phyloP scores from a whole-genome alignment of 2,888 invertebrate species.

The Caprella mutica region DNA sequence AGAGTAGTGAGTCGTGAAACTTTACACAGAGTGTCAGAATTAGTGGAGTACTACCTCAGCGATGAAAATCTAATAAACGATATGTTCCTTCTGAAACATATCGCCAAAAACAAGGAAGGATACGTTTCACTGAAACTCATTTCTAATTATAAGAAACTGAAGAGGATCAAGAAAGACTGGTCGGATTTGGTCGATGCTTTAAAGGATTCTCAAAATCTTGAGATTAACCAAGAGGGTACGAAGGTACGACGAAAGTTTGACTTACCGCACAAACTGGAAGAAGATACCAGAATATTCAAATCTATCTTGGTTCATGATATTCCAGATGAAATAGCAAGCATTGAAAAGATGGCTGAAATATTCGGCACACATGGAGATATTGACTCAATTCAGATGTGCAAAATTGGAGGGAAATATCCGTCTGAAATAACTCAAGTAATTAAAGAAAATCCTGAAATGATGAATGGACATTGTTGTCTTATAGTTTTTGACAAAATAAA shows the following conservation, averaged over 20 bases:
- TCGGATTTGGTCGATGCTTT: conserved; percentile 79
- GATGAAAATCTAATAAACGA: conserved; percentile 91
- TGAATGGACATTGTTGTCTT: conserved; percentile 37
- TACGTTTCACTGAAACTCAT: conserved; percentile 88
- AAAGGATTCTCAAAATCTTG: conserved; percentile 58
- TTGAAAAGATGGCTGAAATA: conserved; percentile 81
- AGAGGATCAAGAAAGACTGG: conserved; percentile 88
- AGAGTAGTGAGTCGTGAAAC: conserved; percentile 13
- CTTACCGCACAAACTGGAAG: conserved; percentile 79
- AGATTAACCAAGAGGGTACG: conserved; percentile 80
- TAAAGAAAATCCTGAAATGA: conserved; percentile 77
- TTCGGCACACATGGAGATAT: conserved; percentile 83
- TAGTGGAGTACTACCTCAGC: conserved; percentile 87
- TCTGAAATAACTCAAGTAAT: conserved; percentile 82
- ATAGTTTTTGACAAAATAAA: conserved; percentile 42
- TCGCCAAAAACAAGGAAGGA: conserved; percentile 86
- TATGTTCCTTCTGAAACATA: conserved; percentile 87
- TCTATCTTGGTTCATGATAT: conserved; percentile 78
- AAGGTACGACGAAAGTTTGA: conserved; percentile 74
- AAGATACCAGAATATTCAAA: conserved; percentile 62
- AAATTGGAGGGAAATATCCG: conserved; percentile 79
- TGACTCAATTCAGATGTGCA: conserved; percentile 69
- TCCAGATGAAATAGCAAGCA: conserved; percentile 68
- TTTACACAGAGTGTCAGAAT: conserved; percentile 22
- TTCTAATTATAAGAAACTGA: conserved; percentile 87